Evolutionary conservation across 92 coral and sea anemone species (phyloP).

Genomic region (Zoanthus sansibaricus): DNA sequence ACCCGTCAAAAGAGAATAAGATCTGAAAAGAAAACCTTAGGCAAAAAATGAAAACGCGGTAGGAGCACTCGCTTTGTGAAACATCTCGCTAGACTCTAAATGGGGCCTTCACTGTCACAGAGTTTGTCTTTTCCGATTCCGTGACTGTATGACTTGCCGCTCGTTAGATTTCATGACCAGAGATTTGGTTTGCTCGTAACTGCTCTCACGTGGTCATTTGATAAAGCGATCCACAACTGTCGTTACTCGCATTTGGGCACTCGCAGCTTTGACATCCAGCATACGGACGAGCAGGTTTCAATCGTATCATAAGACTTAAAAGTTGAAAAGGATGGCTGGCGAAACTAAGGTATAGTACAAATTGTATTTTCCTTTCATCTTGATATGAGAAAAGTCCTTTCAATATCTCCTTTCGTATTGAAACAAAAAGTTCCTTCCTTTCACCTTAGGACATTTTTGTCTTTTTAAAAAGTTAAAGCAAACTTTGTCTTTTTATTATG

Average conservation of each 20-base stretch:
- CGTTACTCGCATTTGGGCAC: neutral
- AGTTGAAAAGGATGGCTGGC: neutral
- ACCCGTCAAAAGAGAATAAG: constrained; percentile 2
- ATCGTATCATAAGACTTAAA: neutral
- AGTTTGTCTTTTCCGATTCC: neutral
- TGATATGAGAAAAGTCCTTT: neutral
- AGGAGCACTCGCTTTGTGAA: neutral
- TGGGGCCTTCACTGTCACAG: neutral
- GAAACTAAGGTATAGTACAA: constrained; percentile 7
- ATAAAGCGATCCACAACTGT: neutral
- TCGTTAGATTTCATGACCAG: constrained; percentile 27
- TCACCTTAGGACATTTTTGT: neutral
- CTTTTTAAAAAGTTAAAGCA: neutral
- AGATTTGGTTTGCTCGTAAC: neutral
- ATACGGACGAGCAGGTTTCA: neutral
- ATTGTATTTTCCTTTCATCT: neutral
- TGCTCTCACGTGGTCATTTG: constrained; percentile 6
- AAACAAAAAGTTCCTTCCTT: neutral
- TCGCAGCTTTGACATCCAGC: neutral
- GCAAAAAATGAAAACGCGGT: neutral
- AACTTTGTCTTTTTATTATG: neutral
- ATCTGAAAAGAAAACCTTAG: neutral
- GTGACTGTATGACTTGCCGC: constrained; percentile 24
- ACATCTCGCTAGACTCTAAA: neutral
- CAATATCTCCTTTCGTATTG: neutral